Conservation (phyloP, 2,113 vertebrate species). For the Elachura formosa region DNA sequence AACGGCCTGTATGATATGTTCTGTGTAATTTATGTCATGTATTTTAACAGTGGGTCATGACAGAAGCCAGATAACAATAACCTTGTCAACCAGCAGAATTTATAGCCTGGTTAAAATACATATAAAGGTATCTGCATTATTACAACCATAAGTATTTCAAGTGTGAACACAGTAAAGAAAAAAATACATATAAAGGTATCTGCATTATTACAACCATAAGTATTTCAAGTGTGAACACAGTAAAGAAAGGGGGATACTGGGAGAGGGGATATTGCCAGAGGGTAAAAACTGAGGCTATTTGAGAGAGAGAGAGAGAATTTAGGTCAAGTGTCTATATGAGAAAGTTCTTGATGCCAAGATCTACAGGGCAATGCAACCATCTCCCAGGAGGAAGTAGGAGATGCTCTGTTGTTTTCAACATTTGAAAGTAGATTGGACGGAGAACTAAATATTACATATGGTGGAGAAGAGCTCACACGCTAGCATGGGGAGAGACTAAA, state of each 20-base stretch:
- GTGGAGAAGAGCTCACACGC: not conserved
- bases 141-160: not conserved
- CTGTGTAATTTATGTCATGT: slow-evolving; percentile 58
- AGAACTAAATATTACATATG: not conserved
- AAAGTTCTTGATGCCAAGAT: not conserved
- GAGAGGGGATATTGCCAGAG: not conserved
- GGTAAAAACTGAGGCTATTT: not conserved
- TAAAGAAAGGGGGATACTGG: not conserved
- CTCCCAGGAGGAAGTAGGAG: not conserved
- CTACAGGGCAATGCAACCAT: not conserved
- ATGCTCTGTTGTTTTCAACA: not conserved
- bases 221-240: not conserved
- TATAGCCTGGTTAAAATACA: slow-evolving; percentile 31
- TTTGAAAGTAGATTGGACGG: not conserved
- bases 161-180: not conserved
- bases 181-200: slow-evolving; percentile 3
- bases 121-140: not conserved
- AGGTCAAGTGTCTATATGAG: not conserved
- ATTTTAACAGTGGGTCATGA: slow-evolving; percentile 50
- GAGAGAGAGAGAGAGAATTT: not conserved
- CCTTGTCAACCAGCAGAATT: slow-evolving; percentile 50
- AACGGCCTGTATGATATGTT: slow-evolving; percentile 27
- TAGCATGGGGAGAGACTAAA: not conserved
- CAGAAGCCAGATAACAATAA: slow-evolving; percentile 52
- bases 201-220: not conserved